phyloP scores from a whole-genome alignment of 2,888 invertebrate species.

The Herminia tarsipennalis region DNA sequence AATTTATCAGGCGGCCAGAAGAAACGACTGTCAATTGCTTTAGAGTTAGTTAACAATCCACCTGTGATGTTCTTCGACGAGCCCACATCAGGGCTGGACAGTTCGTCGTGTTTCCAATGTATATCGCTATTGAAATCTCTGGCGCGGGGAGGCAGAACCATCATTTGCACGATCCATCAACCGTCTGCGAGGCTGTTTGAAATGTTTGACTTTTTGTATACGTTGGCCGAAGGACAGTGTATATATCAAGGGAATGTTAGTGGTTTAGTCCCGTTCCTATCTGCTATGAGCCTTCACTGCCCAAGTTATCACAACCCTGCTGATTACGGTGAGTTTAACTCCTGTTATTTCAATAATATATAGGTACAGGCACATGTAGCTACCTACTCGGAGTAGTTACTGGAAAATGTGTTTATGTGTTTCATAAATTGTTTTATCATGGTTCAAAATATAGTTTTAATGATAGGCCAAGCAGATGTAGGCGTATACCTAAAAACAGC shows the following conservation, averaged over 20 bases:
- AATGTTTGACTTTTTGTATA: conserved; percentile 97
- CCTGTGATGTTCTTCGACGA: conserved; percentile 99
- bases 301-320: conserved; percentile 99
- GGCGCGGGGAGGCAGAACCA: conserved; percentile 94
- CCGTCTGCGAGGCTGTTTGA: conserved; percentile 98
- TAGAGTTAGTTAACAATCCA: conserved; percentile 97
- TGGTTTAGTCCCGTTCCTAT: conserved; percentile 94
- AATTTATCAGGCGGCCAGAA: conserved; percentile 96
- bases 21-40: conserved; percentile 95
- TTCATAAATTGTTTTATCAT: too few relatives aligned
- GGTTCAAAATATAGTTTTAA: too few relatives aligned
- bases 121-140: conserved; percentile 94
- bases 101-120: conserved; percentile 97
- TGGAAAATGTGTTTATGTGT: too few relatives aligned
- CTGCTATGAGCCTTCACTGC: conserved; percentile 93
- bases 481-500: too few relatives aligned
- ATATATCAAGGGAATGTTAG: conserved; percentile 95
- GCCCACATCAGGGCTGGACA: conserved; percentile 96
- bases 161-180: conserved; percentile 98
- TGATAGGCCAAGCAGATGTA: too few relatives aligned
- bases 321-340: conserved; percentile 91
- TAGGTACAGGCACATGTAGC: too few relatives aligned
- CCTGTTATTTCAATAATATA: too few relatives aligned
- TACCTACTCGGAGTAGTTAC: too few relatives aligned
- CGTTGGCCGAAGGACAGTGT: conserved; percentile 96